A percentile compares a stretch with the other conserved stretches of the same genome.
phyloP scores from a whole-genome alignment of 2,797 vertebrate genomes.

The Thripadectes ignobilis region DNA sequence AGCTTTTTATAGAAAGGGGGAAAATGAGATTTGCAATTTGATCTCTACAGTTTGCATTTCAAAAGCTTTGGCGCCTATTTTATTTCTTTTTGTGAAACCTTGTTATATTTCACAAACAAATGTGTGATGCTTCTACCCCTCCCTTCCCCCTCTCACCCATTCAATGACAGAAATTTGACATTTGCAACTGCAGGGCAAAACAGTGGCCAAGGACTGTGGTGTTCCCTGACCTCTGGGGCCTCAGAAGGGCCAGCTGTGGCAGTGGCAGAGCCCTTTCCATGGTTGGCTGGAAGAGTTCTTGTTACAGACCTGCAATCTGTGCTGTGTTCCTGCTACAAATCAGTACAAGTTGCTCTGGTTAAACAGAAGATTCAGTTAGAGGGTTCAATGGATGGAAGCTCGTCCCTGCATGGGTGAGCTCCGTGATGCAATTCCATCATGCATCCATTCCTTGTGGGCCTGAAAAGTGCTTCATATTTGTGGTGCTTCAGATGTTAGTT shows the following conservation, averaged over 20 bases:
- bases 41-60: not conserved
- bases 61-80: not conserved
- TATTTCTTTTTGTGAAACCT: not conserved
- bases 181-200: not conserved
- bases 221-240: not conserved
- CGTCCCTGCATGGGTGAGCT: not conserved
- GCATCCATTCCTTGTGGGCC: accelerated
- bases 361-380: not conserved
- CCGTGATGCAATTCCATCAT: not conserved
- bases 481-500: not conserved
- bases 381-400: not conserved
- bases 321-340: not conserved
- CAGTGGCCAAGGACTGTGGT: accelerated
- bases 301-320: not conserved
- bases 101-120: not conserved
- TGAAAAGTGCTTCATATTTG: not conserved
- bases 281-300: not conserved
- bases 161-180: not conserved
- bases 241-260: not conserved
- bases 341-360: not conserved
- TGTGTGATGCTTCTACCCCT: not conserved
- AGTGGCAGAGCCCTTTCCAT: not conserved
- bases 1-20: not conserved
- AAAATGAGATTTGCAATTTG: not conserved
- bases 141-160: not conserved